Percentiles rank a stretch among this genome's conserved stretches.
These are phyloP conservation scores for Ectemnius lituratus DNA, from an alignment of 2,888 invertebrate species.

Conservation along the genomic window DNA sequence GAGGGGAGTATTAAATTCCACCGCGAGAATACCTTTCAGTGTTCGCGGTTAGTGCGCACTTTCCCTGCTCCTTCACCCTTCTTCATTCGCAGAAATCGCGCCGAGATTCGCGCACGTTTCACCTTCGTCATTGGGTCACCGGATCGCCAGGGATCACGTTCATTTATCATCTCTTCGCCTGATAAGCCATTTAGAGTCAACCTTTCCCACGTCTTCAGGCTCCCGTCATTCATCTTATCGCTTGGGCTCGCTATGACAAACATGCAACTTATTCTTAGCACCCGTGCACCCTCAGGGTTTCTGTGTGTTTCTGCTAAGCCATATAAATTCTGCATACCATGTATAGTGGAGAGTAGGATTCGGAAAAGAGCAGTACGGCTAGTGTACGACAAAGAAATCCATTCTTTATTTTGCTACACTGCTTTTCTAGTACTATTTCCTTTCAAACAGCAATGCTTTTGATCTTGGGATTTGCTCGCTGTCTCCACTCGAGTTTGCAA, in stretches of 20 bases:
- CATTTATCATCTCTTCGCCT: slow-evolving; percentile 33
- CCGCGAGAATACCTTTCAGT: slow-evolving; percentile 31
- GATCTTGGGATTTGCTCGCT: too few relatives aligned
- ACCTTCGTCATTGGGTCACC: slow-evolving; percentile 3
- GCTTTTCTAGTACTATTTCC: too few relatives aligned
- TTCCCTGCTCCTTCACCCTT: background rate
- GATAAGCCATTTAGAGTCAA: slow-evolving; percentile 26
- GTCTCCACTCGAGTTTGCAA: background rate
- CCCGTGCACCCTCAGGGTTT: too few relatives aligned
- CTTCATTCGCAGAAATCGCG: background rate
- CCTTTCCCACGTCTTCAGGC: background rate
- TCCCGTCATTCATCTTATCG: slow-evolving; percentile 21
- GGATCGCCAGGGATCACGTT: slow-evolving; percentile 12
- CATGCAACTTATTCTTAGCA: slow-evolving; percentile 8
- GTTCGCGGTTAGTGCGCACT: slow-evolving; percentile 1
- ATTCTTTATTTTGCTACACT: background rate
- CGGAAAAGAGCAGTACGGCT: background rate
- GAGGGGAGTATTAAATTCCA: slow-evolving; percentile 47
- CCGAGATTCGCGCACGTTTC: slow-evolving; percentile 6
- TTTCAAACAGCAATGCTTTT: too few relatives aligned
- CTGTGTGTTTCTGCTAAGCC: too few relatives aligned
- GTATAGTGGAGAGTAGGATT: background rate
- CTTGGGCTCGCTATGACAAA: background rate
- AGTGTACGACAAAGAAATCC: background rate
- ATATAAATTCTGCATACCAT: too few relatives aligned